Evolutionary conservation across 2,888 invertebrate species (phyloP).

Genomic region (Liposcelis brunnea): DNA sequence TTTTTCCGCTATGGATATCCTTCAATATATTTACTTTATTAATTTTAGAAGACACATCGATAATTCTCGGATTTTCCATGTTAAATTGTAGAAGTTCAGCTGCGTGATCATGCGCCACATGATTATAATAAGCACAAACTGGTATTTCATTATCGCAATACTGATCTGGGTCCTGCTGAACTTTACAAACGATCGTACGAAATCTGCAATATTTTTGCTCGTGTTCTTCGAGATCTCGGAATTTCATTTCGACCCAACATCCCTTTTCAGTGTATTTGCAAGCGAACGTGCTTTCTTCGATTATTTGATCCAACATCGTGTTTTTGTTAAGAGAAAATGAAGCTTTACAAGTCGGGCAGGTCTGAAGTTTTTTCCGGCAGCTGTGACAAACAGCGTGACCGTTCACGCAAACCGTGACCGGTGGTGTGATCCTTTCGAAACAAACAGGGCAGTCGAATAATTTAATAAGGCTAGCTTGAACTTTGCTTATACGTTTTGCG

Average conservation of each 20-base stretch:
- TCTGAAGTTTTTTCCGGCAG: background rate
- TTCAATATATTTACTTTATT: background rate
- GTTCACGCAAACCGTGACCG: conserved; percentile 1
- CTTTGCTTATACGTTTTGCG: conserved; percentile 2
- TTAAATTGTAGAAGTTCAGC: background rate
- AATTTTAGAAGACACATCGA: background rate
- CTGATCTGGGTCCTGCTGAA: background rate
- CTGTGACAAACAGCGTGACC: conserved; percentile 4
- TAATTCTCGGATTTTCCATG: background rate
- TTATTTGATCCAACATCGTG: conserved; percentile 7
- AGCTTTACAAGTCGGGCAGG: conserved; percentile 8
- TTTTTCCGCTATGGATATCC: background rate
- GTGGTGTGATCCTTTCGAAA: conserved; percentile 6
- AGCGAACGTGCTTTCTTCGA: conserved; percentile 2
- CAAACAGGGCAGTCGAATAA: conserved; percentile 8
- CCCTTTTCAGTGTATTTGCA: background rate
- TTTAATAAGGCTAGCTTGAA: background rate
- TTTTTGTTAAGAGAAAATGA: conserved; percentile 4
- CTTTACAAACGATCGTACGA: background rate
- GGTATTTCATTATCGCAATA: background rate
- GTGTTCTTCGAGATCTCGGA: conserved; percentile 1
- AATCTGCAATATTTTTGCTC: conserved; percentile 3
- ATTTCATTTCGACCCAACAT: conserved; percentile 4
- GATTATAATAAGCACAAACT: conserved; percentile 1
- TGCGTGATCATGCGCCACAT: background rate